Base-by-base conservation (phyloP, 1,140 invertebrate genomes). In the Psilanteris sp. region DNA sequence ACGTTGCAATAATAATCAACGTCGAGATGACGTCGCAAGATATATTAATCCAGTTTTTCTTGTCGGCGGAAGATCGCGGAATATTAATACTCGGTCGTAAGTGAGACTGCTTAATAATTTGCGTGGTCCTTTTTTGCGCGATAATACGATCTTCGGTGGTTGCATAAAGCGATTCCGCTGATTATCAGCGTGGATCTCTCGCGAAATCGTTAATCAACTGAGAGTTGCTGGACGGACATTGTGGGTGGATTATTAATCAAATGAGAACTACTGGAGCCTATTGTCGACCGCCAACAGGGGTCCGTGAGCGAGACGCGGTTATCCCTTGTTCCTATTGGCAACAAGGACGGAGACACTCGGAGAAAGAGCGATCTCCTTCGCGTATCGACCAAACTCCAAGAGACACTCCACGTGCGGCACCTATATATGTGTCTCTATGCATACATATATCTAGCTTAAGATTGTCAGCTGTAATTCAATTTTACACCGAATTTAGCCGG, bases 211-310 rank as follows among this genome's bases (percentile, higher is more conserved):
- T 86, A 86, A 86, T 87, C 86, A 87, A 86, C 48, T 85, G 85
- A 87, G 85, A 87, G 68, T 79, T 83, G 84, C 84, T 87, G 85
- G 71, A 64, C 71, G 68, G 61, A 81, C 55, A 83, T 87, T 85
- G 85, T 86, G 83, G 84, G 81, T 61, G 83, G 80, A 77, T 86
- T 87, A 87, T 87, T 86, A 87, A 87, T 87, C 85, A 87, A 87
- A 85, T 87, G 85, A 87, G 85, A 87, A 87, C 85, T 86, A 86
- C 85, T 86, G 85, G 61, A 55, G 77, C 70, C 83, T 79, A 72
- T 77, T 77, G 74, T 77, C 61, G 61, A 37, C 36, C 32, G 39
- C 39, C 61, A 37, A 41, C 66, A 46, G 74, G 74, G 61, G 59
- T 50, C 71, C 54, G 61, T 44, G 67, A 77, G 74, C 48, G 74